Evolutionary conservation across 2,797 vertebrate genomes (phyloP).

Genomic region (Champsocephalus gunnari): DNA sequence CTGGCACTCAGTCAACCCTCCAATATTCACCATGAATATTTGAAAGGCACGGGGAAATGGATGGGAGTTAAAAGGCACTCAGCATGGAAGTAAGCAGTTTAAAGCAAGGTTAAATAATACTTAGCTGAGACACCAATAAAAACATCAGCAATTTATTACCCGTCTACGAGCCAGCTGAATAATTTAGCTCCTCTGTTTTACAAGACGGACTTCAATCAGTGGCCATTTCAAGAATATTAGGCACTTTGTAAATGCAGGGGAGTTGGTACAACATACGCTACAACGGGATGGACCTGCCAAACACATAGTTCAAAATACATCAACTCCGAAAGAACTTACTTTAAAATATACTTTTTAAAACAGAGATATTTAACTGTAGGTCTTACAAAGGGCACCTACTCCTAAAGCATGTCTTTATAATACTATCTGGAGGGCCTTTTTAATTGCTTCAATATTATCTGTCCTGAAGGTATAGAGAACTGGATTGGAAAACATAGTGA

Average conservation of each 20-base stretch:
- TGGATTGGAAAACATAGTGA: constrained; percentile 53
- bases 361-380: constrained; percentile 34
- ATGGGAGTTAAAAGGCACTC: constrained; percentile 88
- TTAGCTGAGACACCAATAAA: constrained; percentile 86
- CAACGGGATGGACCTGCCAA: constrained; percentile 23
- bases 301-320: constrained; percentile 69
- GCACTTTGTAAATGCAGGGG: constrained; percentile 38
- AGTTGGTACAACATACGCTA: constrained; percentile 21
- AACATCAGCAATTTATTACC: constrained; percentile 86
- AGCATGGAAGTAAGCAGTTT: constrained; percentile 86
- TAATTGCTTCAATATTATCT: constrained; percentile 69
- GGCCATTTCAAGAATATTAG: constrained; percentile 68
- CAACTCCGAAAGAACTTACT: constrained; percentile 55
- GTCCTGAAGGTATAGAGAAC: constrained; percentile 51
- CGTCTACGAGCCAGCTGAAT: constrained; percentile 80
- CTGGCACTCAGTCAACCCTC: constrained; percentile 84
- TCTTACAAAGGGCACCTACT: constrained; percentile 59
- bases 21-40: constrained; percentile 87
- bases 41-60: constrained; percentile 83
- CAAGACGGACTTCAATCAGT: constrained; percentile 76
- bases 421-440: constrained; percentile 51
- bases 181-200: constrained; percentile 78
- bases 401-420: constrained; percentile 61
- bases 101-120: constrained; percentile 89
- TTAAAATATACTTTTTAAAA: constrained; percentile 33